phyloP scores from a whole-genome alignment of 2,113 vertebrate species.

The Cryptomyrus ogoouensis region DNA sequence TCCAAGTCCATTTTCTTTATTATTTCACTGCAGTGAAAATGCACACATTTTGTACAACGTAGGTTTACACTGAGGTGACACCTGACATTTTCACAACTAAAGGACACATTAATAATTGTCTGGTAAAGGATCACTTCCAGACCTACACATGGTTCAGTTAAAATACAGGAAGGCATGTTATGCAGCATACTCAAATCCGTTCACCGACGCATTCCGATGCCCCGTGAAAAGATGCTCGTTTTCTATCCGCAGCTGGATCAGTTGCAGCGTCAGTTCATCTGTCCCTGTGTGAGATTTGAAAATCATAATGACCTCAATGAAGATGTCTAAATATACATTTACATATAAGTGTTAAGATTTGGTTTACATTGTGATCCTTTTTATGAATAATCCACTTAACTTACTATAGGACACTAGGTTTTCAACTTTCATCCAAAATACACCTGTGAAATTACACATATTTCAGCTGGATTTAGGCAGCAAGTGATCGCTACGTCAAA shows the following conservation, averaged over 20 bases:
- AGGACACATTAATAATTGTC: neutral
- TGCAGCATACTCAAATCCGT: neutral
- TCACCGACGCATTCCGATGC: neutral
- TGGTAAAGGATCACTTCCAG: neutral
- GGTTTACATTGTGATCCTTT: neutral
- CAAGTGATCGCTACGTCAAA: neutral
- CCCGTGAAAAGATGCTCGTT: neutral
- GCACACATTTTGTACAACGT: neutral
- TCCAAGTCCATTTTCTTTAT: constrained; percentile 16
- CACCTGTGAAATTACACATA: neutral
- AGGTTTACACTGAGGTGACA: neutral
- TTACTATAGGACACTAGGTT: neutral
- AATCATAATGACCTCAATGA: neutral
- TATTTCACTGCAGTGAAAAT: constrained; percentile 2
- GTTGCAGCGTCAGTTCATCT: neutral
- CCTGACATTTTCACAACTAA: neutral
- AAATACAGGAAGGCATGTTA: neutral
- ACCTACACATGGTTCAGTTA: neutral
- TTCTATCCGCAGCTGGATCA: neutral
- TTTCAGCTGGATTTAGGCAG: neutral
- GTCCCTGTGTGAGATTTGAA: constrained; percentile 5
- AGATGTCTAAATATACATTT: neutral
- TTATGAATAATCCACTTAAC: neutral
- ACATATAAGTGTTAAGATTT: neutral
- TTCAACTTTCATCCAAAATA: neutral